phyloP scores from a whole-genome alignment of 2,888 invertebrate species.

The Sesia bembeciformis region DNA sequence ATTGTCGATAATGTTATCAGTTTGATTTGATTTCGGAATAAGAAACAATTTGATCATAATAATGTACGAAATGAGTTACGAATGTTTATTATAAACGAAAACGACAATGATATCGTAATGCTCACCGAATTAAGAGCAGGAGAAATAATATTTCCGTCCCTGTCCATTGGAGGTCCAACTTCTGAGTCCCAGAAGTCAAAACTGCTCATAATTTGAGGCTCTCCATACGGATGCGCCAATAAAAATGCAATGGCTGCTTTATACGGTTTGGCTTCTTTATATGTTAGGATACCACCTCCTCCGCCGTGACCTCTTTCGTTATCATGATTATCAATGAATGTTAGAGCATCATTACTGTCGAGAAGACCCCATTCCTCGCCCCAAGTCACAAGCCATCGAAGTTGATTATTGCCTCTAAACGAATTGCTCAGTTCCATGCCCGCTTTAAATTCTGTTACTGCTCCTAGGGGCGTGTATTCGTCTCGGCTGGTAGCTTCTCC shows the following conservation, averaged over 20 bases:
- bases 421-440: constrained; percentile 58
- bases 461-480: constrained; percentile 71
- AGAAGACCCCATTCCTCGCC: constrained; percentile 79
- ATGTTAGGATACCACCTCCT: constrained; percentile 73
- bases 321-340: constrained; percentile 90
- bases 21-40: no score
- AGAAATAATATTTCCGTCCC: constrained; percentile 74
- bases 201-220: constrained; percentile 89
- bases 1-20: no score
- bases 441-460: constrained; percentile 80
- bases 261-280: constrained; percentile 79
- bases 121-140: constrained; percentile 76
- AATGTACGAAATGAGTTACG: no score
- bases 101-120: constrained; percentile 4
- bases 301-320: constrained; percentile 81
- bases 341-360: constrained; percentile 68
- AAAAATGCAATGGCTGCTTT: constrained; percentile 88
- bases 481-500: constrained; percentile 60
- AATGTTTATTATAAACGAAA: no score
- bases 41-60: no score
- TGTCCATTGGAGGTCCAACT: constrained; percentile 80
- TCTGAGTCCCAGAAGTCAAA: constrained; percentile 79
- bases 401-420: constrained; percentile 62
- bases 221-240: constrained; percentile 87
- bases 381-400: constrained; percentile 77